Evolutionary conservation across 64 coral and sea anemone species (phyloP), one percentile per base, ranked within the genome.

Genomic region (Montipora cactus): DNA sequence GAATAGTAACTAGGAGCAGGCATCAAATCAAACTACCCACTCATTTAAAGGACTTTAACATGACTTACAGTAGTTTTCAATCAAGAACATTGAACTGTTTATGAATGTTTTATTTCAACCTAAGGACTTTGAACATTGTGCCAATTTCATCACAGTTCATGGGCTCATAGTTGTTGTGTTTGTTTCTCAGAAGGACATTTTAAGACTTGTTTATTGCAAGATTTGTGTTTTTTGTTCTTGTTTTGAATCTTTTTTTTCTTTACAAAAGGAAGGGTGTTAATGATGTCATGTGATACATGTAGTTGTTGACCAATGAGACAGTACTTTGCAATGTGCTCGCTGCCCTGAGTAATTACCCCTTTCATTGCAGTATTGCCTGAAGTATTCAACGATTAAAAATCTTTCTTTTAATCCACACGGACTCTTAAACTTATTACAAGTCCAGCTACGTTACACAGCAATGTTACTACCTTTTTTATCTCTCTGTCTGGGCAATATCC

Each of bases 211-310:
- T 37, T 37, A 37, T 37, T 37, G 37, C 53, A 57, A 8, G n/a
- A 74, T 8, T 74, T n/a, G 71, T 74, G 22, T 74, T n/a, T 74
- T 74, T 74, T 22, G 71, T 74, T 74, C 20, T 37, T 2, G 37
- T 74, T 25, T 74, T 74, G n/a, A 13, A 72, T 72, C 16, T 72
- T 72, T 72, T 6, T 3, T 72, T 72, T 72, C 68, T 72, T 72
- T 74, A 74, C 71, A 74, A 22, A 74, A 74, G 71, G 71, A 74
- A 74, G 19, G 71, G 71, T 74, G 71, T 37, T 37, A 37, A 37
- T 74, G 22, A 74, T n/a, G 71, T 74, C 71, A 74, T n/a, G 71
- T 74, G 71, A 74, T 74, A 74, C 37, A 37, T 37, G 37, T 37
- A 37, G 37, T 74, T 74, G 71, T 74, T 74, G 22, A 22, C 71